These are phyloP conservation scores for Centropristis striata DNA, from an alignment of 2,113 vertebrate genomes.

Conservation along the genomic window DNA sequence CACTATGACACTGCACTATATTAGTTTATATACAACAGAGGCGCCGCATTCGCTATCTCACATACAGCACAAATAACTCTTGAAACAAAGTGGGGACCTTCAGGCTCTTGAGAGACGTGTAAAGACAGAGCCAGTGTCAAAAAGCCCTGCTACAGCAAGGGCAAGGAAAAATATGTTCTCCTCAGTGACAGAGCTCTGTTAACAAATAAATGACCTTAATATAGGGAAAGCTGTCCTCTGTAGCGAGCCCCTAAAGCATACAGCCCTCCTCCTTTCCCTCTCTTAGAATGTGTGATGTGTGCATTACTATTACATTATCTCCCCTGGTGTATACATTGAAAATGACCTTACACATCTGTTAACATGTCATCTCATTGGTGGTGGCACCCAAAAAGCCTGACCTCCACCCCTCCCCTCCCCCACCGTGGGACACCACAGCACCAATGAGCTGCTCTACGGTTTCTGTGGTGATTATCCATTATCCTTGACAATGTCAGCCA, in stretches of 20 bases:
- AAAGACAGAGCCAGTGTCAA: slow-evolving; percentile 64
- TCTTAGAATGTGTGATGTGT: slow-evolving; percentile 61
- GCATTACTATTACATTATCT: slow-evolving; percentile 81
- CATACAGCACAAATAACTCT: slow-evolving; percentile 49
- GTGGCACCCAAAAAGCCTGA: slow-evolving; percentile 78
- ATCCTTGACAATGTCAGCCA: slow-evolving; percentile 88
- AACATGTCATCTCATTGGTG: slow-evolving; percentile 80
- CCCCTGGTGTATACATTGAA: slow-evolving; percentile 73
- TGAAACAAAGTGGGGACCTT: slow-evolving; percentile 60
- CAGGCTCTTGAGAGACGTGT: slow-evolving; percentile 54
- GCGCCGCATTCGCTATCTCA: slow-evolving; percentile 34
- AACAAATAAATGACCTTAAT: slow-evolving; percentile 78
- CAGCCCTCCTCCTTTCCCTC: slow-evolving; percentile 47
- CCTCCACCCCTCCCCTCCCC: slow-evolving; percentile 63
- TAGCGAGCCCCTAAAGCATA: slow-evolving; percentile 61
- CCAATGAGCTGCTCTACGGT: slow-evolving; percentile 75
- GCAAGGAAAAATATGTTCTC: slow-evolving; percentile 63
- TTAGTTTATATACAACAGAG: slow-evolving; percentile 47
- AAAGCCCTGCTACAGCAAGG: slow-evolving; percentile 57
- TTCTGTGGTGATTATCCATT: slow-evolving; percentile 87
- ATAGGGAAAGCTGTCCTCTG: slow-evolving; percentile 70
- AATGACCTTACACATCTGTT: slow-evolving; percentile 84
- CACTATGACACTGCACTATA: slow-evolving; percentile 49
- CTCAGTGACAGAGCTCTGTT: slow-evolving; percentile 59
- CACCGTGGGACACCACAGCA: slow-evolving; percentile 59